These are phyloP conservation scores for Scaptomyza graminum DNA, from an alignment of 1,140 invertebrate species.

Conservation along the genomic window DNA sequence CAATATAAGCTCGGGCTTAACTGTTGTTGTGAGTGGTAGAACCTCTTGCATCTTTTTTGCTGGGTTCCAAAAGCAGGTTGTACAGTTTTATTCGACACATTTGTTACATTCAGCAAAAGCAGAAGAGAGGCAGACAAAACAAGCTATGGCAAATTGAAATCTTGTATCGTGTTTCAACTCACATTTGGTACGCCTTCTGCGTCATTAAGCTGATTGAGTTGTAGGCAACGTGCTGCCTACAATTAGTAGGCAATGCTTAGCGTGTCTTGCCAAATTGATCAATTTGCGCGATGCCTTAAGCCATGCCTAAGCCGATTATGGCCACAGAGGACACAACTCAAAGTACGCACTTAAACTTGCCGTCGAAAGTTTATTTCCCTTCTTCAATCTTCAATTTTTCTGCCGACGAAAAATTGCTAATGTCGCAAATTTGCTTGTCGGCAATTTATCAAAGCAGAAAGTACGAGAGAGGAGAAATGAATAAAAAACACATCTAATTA, in stretches of 20 bases:
- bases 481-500: slow-evolving; percentile 69
- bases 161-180: slow-evolving; percentile 3
- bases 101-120: slow-evolving; percentile 1
- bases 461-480: not conserved
- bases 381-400: not conserved
- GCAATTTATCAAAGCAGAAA: slow-evolving; percentile 64
- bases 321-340: slow-evolving; percentile 18
- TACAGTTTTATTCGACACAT: slow-evolving; percentile 20
- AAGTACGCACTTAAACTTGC: slow-evolving; percentile 41
- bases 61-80: not conserved
- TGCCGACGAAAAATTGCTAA: slow-evolving; percentile 60
- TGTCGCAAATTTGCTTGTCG: slow-evolving; percentile 77
- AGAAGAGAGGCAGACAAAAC: not conserved
- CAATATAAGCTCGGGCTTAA: slow-evolving; percentile 49
- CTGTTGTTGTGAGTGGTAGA: slow-evolving; percentile 24
- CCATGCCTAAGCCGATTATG: slow-evolving; percentile 72
- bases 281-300: slow-evolving; percentile 50
- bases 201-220: slow-evolving; percentile 67
- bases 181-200: not conserved
- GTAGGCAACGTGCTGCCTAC: slow-evolving; percentile 8
- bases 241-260: slow-evolving; percentile 38
- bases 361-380: slow-evolving; percentile 8
- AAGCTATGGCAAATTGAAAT: slow-evolving; percentile 17
- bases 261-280: slow-evolving; percentile 54
- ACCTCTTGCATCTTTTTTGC: not conserved